A percentile compares a stretch with the other conserved stretches of the same genome.
phyloP scores from a whole-genome alignment of 2,797 vertebrate species.

The Chelonia mydas region DNA sequence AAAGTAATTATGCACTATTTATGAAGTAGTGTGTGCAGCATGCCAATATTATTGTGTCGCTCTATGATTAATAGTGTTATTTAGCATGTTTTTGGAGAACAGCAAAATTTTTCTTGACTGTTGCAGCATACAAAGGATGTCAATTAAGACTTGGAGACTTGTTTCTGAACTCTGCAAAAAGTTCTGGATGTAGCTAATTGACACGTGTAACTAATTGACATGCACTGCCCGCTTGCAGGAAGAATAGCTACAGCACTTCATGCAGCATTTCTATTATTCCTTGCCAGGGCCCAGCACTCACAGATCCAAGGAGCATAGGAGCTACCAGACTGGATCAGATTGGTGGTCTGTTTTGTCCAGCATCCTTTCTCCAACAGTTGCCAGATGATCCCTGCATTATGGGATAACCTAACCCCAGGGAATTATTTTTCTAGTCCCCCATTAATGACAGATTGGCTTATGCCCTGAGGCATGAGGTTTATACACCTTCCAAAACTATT shows the following conservation, averaged over 20 bases:
- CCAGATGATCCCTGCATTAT: too few species aligned
- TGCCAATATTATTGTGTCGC: accelerated
- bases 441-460: too few species aligned
- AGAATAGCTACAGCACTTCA: accelerated
- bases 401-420: not conserved
- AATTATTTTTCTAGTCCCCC: not conserved
- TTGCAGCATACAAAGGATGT: not conserved
- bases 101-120: not conserved
- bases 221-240: not conserved
- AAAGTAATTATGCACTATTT: not conserved
- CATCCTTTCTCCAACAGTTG: accelerated
- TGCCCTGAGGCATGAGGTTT: not conserved
- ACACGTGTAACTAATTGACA: too few species aligned
- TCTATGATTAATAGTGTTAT: not conserved
- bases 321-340: accelerated
- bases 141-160: not conserved
- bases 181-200: accelerated
- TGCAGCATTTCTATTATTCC: not conserved
- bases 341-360: accelerated
- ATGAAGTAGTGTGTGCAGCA: not conserved
- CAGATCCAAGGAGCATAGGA: accelerated
- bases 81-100: not conserved
- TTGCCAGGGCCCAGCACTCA: not conserved
- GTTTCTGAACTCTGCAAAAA: not conserved
- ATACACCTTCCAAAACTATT: not conserved